phyloP scores from a whole-genome alignment of 2,113 vertebrate species.

The Dipodomys ordii region DNA sequence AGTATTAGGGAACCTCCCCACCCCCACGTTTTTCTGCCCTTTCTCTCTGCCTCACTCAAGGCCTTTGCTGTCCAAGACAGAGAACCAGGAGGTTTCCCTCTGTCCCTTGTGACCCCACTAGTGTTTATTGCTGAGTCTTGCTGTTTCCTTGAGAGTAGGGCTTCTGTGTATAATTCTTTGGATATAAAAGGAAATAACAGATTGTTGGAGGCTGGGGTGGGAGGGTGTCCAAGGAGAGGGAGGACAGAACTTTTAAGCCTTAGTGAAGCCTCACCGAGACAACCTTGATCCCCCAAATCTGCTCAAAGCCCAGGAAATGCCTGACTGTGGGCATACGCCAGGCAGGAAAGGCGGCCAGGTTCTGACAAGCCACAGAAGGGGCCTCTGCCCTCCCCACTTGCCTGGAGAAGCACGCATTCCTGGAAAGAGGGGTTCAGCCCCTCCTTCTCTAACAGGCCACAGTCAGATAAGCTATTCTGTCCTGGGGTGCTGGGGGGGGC shows the following conservation, averaged over 20 bases:
- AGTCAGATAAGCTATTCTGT: background rate
- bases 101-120: constrained; percentile 33
- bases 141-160: constrained; percentile 53
- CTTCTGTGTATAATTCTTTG: constrained; percentile 77
- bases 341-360: background rate
- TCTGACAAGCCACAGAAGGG: background rate
- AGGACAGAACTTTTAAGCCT: background rate
- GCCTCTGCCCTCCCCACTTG: background rate
- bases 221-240: background rate
- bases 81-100: constrained; percentile 10
- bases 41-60: background rate
- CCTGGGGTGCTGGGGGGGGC: background rate
- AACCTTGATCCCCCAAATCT: background rate
- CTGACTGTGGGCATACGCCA: fast-evolving
- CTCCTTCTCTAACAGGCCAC: background rate
- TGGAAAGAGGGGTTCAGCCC: background rate
- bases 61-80: background rate
- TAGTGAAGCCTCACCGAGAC: background rate
- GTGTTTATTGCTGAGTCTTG: constrained; percentile 51
- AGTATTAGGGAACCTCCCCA: background rate
- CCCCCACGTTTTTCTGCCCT: background rate
- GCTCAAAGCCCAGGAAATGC: background rate
- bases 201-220: constrained; percentile 15
- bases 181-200: constrained; percentile 76
- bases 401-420: background rate